These are phyloP conservation scores for Leptopilina clavipes DNA, from an alignment of 1,140 invertebrate genomes.

Conservation along the genomic window DNA sequence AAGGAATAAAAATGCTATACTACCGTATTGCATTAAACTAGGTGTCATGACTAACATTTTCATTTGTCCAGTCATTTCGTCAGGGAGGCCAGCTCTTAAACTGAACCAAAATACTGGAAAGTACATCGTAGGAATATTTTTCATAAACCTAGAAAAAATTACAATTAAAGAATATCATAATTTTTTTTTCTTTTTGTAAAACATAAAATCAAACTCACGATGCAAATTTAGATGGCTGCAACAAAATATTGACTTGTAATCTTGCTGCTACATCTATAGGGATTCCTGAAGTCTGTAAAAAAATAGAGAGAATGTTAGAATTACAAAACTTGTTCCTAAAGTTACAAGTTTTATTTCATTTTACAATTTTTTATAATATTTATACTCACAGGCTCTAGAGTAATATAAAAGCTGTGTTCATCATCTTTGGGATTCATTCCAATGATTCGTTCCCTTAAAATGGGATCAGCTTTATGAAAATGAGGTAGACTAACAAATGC, in stretches of 20 bases:
- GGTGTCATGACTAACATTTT: constrained; percentile 63
- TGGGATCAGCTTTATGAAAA: constrained; percentile 79
- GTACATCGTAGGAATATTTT: constrained; percentile 80
- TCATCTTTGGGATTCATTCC: constrained; percentile 78
- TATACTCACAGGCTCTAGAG: constrained; percentile 79
- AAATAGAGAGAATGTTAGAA: constrained; percentile 44
- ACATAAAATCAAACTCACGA: constrained; percentile 76
- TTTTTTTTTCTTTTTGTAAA: background rate
- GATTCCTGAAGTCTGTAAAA: constrained; percentile 81
- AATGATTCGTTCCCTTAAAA: constrained; percentile 73
- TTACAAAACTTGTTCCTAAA: too few species aligned
- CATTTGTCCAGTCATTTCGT: constrained; percentile 71
- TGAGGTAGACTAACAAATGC: constrained; percentile 83
- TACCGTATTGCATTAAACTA: constrained; percentile 56
- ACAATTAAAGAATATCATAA: background rate
- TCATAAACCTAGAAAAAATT: constrained; percentile 77
- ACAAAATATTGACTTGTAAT: constrained; percentile 85
- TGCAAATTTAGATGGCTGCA: constrained; percentile 79
- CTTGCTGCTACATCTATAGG: constrained; percentile 83
- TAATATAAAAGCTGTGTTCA: constrained; percentile 78
- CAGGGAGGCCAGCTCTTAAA: constrained; percentile 78
- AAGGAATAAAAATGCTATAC: constrained; percentile 60
- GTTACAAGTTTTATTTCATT: too few species aligned
- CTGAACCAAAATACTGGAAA: constrained; percentile 88
- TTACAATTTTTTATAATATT: too few species aligned